Evolutionary conservation across 1,140 invertebrate species (phyloP), one percentile per base, ranked within the genome.

Genomic region (Bombus terrestris): DNA sequence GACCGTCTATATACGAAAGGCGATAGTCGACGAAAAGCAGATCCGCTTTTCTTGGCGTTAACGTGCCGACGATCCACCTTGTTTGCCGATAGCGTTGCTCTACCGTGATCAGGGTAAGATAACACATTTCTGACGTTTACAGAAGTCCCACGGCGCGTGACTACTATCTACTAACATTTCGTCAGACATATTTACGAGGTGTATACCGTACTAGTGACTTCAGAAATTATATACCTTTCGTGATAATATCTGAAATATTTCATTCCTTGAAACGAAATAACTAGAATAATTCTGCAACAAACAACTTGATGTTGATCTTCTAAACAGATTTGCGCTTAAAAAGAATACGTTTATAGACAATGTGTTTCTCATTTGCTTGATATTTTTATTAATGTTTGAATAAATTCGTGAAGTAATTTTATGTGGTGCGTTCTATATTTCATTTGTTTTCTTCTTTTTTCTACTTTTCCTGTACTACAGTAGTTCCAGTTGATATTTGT

Each of bases 21-120:
- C 75, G 57, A 47, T 86, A 57, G 13, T 39, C 35, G 76, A 74
- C 69, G 39, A 68, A 74, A 81, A 72, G 57, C 43, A 43, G 59
- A 81, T 22, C 37, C 72, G 35, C 47, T 39, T 57, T n/a, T n/a
- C 68, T 32, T 3, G 10, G 32, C 28, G 71, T 59, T 28, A 80
- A 85, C 57, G 71, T n/a, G 68, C 43, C 41, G 62, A 57, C 59
- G 41, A 69, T 75, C 66, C 78, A 59, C 22, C 43, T 62, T 66
- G 78, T n/a, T 62, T 15, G 32, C 39, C 78, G 76, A 85, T 85
- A 85, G 80, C 15, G 68, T 35, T 28, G 62, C 35, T 35, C 5
- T 18, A 39, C 12, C 57, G 12, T 35, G 32, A 43, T 22, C 5
- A 10, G 6, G 6, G 18, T 35, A 25, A 35, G 77, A 85, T 85